These are phyloP conservation scores for Erannis defoliaria DNA, from an alignment of 2,888 invertebrate species.

Conservation along the genomic window DNA sequence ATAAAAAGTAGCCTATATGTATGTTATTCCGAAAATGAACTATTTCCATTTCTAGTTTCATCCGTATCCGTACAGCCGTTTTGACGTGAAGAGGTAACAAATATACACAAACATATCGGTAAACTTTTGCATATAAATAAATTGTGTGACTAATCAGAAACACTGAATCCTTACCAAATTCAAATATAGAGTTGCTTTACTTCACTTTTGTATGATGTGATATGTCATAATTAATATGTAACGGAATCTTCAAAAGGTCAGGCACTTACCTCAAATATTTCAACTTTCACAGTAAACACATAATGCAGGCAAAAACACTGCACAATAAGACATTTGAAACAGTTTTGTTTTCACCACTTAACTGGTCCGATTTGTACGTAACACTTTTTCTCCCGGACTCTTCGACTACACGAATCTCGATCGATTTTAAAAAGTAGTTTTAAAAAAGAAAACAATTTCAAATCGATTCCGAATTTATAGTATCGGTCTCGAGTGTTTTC, in stretches of 20 bases:
- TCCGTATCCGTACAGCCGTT: too few relatives aligned
- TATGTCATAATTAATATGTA: too few relatives aligned
- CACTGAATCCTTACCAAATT: too few relatives aligned
- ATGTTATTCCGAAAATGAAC: too few relatives aligned
- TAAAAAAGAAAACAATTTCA: conserved; percentile 28
- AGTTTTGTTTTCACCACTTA: conserved; percentile 22
- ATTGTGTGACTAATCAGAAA: too few relatives aligned
- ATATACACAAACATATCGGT: too few relatives aligned
- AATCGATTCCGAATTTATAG: conserved; percentile 30
- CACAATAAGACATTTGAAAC: conserved; percentile 40
- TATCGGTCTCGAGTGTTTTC: conserved; percentile 39
- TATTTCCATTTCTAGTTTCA: too few relatives aligned
- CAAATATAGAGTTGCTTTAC: background rate
- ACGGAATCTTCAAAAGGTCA: too few relatives aligned
- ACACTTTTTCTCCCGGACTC: conserved; percentile 13
- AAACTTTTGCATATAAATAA: too few relatives aligned
- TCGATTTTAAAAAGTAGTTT: conserved; percentile 21
- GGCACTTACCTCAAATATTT: conserved; percentile 49
- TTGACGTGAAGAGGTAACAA: too few relatives aligned
- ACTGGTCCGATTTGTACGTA: conserved; percentile 3
- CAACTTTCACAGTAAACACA: conserved; percentile 56
- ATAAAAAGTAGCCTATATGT: too few relatives aligned
- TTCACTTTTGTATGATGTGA: too few relatives aligned
- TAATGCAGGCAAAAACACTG: conserved; percentile 46
- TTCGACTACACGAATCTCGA: background rate